phyloP scores from a whole-genome alignment of 1,140 invertebrate species.

The Chironomus striatipennis region DNA sequence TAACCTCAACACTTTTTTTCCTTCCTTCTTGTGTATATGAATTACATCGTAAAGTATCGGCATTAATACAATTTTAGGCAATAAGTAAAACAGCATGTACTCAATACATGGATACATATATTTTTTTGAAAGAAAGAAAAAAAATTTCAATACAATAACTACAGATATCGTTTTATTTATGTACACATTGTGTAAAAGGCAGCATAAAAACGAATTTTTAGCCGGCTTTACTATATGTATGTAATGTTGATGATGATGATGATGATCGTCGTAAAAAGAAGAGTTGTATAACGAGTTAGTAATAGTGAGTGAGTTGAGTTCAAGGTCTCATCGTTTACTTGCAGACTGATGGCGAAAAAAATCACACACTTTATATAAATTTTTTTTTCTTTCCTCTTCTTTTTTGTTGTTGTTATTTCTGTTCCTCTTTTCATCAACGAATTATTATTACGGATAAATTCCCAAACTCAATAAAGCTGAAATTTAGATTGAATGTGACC shows the following conservation, averaged over 20 bases:
- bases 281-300: slow-evolving; percentile 23
- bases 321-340: slow-evolving; percentile 19
- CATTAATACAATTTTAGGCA: background rate
- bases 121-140: background rate
- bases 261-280: slow-evolving; percentile 19
- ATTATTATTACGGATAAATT: background rate
- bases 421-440: background rate
- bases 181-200: background rate
- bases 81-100: background rate
- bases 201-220: background rate
- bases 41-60: background rate
- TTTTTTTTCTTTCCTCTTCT: background rate
- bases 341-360: slow-evolving; percentile 23
- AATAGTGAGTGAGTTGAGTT: slow-evolving; percentile 21
- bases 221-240: slow-evolving; percentile 16
- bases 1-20: too few relatives aligned
- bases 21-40: background rate
- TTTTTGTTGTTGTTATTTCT: background rate
- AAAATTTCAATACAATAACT: background rate
- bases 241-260: background rate
- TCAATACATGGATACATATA: background rate
- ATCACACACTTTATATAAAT: slow-evolving; percentile 20
- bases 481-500: background rate
- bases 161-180: background rate
- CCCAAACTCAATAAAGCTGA: background rate